Percentiles rank a stretch among this genome's conserved stretches.
phyloP scores from a whole-genome alignment of 2,113 vertebrate genomes.

The Pygathrix nemaeus region DNA sequence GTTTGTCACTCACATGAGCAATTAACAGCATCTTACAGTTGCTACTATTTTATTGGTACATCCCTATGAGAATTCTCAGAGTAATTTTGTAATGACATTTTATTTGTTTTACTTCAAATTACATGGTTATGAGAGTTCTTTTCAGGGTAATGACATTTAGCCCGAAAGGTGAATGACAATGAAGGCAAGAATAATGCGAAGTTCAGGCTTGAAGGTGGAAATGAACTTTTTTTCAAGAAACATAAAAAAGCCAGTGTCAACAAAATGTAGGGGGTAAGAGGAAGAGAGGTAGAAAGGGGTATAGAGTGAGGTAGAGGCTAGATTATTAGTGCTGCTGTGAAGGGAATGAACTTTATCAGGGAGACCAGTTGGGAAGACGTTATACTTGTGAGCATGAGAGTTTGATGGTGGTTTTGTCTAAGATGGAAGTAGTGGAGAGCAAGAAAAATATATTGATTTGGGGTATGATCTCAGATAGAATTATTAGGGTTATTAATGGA shows the following conservation, averaged over 20 bases:
- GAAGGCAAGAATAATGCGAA: neutral
- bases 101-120: neutral
- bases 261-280: accelerated
- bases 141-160: neutral
- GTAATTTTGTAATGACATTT: neutral
- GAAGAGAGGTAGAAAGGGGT: accelerated
- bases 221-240: neutral
- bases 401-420: neutral
- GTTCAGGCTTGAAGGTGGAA: too few relatives aligned
- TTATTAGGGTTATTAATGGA: neutral
- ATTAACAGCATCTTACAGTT: neutral
- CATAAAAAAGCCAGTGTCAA: neutral
- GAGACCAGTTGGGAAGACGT: neutral
- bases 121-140: neutral
- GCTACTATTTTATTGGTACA: neutral
- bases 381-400: neutral
- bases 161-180: neutral
- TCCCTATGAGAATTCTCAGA: neutral
- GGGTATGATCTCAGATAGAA: neutral
- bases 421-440: neutral
- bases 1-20: neutral
- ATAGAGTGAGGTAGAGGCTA: accelerated
- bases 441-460: neutral
- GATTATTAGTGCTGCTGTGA: too few relatives aligned
- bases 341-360: neutral